These are phyloP conservation scores for Oreonectes daqikongensis DNA, from an alignment of 2,797 vertebrate species.

Conservation along the genomic window DNA sequence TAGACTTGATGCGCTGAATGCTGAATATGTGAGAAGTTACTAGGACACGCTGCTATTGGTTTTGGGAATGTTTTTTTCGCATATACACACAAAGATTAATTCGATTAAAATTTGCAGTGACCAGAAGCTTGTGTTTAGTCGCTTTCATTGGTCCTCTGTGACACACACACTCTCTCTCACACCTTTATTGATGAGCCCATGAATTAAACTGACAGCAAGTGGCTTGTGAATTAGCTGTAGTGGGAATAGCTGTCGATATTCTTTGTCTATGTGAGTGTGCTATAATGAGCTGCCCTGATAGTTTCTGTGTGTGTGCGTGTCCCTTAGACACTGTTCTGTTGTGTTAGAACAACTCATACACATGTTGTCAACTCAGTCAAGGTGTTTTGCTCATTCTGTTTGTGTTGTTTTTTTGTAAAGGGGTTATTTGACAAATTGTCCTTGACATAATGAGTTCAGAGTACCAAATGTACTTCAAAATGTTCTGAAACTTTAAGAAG, in stretches of 20 bases:
- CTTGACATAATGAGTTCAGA: background rate
- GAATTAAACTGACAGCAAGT: conserved; percentile 38
- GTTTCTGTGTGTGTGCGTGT: background rate
- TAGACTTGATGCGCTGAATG: background rate
- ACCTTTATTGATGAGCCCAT: conserved; percentile 41
- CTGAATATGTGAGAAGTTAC: background rate
- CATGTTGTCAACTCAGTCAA: background rate
- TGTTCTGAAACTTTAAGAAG: background rate
- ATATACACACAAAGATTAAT: background rate
- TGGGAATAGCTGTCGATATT: conserved; percentile 45
- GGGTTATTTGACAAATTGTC: background rate
- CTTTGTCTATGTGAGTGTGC: conserved; percentile 1
- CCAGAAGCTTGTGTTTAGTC: conserved; percentile 8
- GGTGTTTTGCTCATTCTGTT: background rate
- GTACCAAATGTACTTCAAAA: background rate
- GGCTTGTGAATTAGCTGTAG: conserved; percentile 39
- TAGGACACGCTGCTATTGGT: background rate
- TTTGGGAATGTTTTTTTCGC: background rate
- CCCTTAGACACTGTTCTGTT: background rate
- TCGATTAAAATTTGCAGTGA: conserved; percentile 15
- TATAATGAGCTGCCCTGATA: conserved; percentile 26
- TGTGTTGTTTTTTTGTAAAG: background rate
- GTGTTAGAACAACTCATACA: background rate
- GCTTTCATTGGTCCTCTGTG: background rate
- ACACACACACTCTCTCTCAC: conserved; percentile 12